A percentile compares a stretch with the other conserved stretches of the same genome.
phyloP scores from a whole-genome alignment of 2,797 vertebrate genomes.

The Antrozous pallidus region DNA sequence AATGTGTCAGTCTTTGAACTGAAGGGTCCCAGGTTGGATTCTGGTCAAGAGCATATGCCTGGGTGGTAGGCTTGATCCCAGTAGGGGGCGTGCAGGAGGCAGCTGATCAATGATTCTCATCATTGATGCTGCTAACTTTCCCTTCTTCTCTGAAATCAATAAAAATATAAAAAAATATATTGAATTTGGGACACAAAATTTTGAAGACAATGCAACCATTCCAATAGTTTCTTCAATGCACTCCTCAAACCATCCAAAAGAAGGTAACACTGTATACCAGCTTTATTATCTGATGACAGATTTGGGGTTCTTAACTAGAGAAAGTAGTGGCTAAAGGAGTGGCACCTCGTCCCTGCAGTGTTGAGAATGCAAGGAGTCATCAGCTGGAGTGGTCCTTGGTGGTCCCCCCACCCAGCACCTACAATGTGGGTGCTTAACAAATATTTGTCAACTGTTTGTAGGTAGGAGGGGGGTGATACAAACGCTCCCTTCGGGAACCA shows the following conservation, averaged over 20 bases:
- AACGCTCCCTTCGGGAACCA: not conserved
- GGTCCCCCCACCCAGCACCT: not conserved
- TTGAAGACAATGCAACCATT: not conserved
- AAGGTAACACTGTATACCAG: not conserved
- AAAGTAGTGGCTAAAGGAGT: not conserved
- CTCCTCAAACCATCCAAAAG: not conserved
- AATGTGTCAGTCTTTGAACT: no score
- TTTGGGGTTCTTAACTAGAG: conserved; percentile 8
- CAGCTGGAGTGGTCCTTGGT: not conserved
- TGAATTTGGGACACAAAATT: not conserved
- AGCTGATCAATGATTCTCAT: no score
- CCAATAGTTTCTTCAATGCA: not conserved
- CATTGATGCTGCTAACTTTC: no score
- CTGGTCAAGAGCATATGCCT: no score
- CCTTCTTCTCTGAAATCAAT: no score
- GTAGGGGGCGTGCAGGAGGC: no score
- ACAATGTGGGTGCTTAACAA: conserved; percentile 13
- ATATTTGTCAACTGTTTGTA: not conserved
- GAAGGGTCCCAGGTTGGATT: no score
- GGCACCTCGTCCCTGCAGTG: conserved; percentile 12
- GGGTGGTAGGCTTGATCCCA: no score
- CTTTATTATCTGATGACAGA: conserved; percentile 53
- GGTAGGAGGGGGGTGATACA: not conserved
- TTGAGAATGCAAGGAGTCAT: conserved; percentile 39
- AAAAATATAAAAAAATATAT: not conserved